These are phyloP conservation scores for Lathamus discolor DNA, from an alignment of 2,113 vertebrate genomes.

Conservation along the genomic window DNA sequence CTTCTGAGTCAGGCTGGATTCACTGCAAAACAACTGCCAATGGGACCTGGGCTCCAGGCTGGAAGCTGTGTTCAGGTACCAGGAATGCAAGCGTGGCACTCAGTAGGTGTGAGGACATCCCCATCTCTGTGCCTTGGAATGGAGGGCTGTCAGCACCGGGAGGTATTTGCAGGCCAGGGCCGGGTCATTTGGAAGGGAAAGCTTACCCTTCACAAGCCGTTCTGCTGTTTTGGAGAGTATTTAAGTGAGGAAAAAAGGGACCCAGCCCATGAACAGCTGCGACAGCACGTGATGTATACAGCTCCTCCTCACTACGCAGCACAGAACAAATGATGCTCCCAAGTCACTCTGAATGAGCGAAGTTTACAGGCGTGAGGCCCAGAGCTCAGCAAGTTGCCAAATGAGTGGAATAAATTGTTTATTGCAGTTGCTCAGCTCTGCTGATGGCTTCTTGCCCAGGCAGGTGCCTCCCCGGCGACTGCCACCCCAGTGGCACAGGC, in stretches of 20 bases:
- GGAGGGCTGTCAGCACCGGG: not conserved
- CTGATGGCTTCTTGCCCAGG: not conserved
- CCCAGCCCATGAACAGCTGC: not conserved
- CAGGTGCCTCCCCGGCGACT: not conserved
- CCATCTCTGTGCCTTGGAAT: not conserved
- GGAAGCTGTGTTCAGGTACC: not conserved
- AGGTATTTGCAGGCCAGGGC: not conserved
- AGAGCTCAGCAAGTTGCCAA: not conserved
- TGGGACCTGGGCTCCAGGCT: not conserved
- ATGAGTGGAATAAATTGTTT: not conserved
- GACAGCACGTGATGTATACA: not conserved
- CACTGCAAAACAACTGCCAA: not conserved
- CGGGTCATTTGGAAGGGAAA: not conserved
- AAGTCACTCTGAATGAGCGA: not conserved
- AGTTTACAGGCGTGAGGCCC: not conserved
- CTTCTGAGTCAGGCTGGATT: not conserved
- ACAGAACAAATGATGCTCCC: not conserved
- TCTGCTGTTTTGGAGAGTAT: not conserved
- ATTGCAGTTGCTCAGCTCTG: not conserved
- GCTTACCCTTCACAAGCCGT: not conserved
- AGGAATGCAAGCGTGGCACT: fast-evolving
- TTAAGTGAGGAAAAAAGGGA: not conserved
- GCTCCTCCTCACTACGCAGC: fast-evolving
- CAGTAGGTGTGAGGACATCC: not conserved
- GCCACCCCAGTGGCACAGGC: fast-evolving